Evolutionary conservation across 2,113 vertebrate species (phyloP).

Genomic region (Nestor notabilis): DNA sequence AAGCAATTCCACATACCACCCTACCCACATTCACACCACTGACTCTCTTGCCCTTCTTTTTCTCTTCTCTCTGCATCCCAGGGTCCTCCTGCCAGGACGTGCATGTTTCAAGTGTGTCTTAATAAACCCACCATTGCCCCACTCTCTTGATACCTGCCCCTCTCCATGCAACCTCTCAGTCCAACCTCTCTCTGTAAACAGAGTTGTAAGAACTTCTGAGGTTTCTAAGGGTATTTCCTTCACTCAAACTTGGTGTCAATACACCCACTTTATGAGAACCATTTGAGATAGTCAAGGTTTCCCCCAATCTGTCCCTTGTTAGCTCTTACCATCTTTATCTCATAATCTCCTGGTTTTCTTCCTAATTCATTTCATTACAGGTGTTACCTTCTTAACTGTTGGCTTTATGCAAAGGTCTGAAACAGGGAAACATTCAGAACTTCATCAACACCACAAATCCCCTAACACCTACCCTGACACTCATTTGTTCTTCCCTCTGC

Average conservation of each 20-base stretch:
- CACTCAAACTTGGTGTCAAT: neutral
- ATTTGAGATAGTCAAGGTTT: neutral
- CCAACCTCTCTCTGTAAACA: neutral
- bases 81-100: neutral
- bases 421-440: neutral
- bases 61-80: neutral
- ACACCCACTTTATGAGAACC: neutral
- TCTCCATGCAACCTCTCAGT: neutral
- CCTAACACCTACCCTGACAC: neutral
- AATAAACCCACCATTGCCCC: neutral
- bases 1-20: neutral
- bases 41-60: neutral
- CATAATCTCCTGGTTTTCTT: neutral
- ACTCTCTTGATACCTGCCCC: neutral
- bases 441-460: neutral
- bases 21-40: neutral
- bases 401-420: neutral
- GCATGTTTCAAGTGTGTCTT: neutral
- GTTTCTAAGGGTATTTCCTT: neutral
- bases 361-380: neutral
- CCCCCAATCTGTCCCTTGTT: neutral
- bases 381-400: neutral
- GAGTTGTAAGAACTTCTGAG: neutral
- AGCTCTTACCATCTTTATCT: neutral
- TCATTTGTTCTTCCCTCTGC: neutral